These are phyloP conservation scores for Limosa lapponica DNA, from an alignment of 2,797 vertebrate species.

Conservation along the genomic window DNA sequence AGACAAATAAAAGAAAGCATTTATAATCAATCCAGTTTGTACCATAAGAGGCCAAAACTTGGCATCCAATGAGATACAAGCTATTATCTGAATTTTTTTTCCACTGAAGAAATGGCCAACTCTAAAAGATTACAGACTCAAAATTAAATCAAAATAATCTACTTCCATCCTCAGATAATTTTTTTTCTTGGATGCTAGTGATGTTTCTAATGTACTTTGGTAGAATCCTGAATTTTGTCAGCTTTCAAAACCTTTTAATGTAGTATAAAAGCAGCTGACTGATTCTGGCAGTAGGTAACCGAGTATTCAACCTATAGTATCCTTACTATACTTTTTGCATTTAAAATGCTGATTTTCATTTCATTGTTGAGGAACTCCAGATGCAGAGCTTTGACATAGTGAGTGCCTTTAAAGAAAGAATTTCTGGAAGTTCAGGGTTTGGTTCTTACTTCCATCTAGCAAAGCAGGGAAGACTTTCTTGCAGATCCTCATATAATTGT, in stretches of 20 bases:
- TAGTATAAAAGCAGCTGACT: background rate
- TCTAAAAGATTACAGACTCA: background rate
- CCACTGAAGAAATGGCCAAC: background rate
- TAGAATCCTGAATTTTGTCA: background rate
- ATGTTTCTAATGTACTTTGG: background rate
- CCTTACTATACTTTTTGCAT: background rate
- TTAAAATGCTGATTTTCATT: background rate
- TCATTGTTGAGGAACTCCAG: background rate
- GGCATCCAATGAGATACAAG: background rate
- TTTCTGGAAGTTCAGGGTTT: background rate
- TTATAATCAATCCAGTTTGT: background rate
- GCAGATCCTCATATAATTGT: background rate
- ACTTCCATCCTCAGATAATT: background rate
- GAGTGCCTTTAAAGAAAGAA: background rate
- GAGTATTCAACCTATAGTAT: background rate
- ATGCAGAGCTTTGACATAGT: background rate
- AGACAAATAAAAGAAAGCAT: conserved; percentile 6
- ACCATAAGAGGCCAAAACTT: background rate
- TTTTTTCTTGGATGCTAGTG: background rate
- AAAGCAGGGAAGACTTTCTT: background rate
- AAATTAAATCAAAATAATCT: background rate
- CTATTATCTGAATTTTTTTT: background rate
- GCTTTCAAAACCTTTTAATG: background rate
- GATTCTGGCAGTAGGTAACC: background rate
- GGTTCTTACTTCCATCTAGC: background rate